These are phyloP conservation scores for Tetragnatha versicolor DNA, from an alignment of 1,140 invertebrate species.

Conservation along the genomic window DNA sequence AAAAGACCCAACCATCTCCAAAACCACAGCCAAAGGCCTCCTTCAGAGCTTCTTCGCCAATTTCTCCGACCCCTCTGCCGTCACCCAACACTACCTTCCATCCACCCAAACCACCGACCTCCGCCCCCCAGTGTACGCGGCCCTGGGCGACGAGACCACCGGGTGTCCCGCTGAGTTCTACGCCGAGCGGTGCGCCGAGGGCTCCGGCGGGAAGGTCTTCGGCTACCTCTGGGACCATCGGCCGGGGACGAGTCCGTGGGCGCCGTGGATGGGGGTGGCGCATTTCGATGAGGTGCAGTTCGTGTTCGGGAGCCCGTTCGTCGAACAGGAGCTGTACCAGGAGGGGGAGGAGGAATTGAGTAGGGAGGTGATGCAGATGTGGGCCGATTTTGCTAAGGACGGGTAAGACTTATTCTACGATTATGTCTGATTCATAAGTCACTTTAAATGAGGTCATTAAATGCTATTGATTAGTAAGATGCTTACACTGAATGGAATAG, in stretches of 20 bases:
- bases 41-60: no score
- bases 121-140: no score
- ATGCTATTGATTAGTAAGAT: no score
- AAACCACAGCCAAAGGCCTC: no score
- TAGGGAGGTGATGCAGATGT: constrained; percentile 65
- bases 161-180: not conserved
- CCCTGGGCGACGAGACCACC: not conserved
- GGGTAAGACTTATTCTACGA: no score
- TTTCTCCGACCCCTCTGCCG: no score
- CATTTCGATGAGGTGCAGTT: constrained; percentile 69
- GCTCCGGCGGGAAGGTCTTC: not conserved
- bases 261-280: constrained; percentile 68
- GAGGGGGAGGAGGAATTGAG: constrained; percentile 65
- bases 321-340: constrained; percentile 60
- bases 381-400: constrained; percentile 65
- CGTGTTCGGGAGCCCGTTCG: constrained; percentile 66
- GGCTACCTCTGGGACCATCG: not conserved
- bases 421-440: no score
- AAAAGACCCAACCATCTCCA: no score
- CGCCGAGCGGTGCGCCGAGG: not conserved
- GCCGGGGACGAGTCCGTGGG: constrained; percentile 60
- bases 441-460: no score
- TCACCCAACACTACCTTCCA: no score
- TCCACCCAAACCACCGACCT: no score
- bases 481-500: no score